Conservation (phyloP, 2,797 vertebrate genomes). For the Periparus ater region DNA sequence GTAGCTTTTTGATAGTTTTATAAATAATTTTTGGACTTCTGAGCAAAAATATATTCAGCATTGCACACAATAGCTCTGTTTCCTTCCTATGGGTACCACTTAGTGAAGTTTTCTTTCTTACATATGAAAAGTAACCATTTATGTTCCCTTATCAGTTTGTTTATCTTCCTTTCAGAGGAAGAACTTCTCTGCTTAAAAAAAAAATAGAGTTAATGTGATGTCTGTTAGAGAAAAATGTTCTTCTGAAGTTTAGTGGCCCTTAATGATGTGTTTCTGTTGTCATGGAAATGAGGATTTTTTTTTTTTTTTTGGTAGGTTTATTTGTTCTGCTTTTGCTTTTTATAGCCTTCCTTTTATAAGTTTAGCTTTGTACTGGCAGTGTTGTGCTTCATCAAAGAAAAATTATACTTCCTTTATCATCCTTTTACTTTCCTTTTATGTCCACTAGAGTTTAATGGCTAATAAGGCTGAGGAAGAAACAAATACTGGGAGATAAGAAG, state of each 20-base stretch:
- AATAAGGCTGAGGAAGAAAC: not conserved
- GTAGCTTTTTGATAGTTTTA: not conserved
- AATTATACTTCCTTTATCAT: slow-evolving; percentile 30
- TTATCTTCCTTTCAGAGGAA: not conserved
- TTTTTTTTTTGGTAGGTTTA: slow-evolving; percentile 65
- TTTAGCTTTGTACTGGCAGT: slow-evolving; percentile 59
- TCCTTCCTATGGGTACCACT: not conserved
- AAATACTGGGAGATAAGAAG: not conserved
- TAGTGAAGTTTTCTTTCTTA: not conserved
- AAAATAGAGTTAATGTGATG: not conserved
- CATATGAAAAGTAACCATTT: not conserved
- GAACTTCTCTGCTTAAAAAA: not conserved
- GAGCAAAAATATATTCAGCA: not conserved
- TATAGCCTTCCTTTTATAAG: slow-evolving; percentile 64
- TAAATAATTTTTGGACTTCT: not conserved
- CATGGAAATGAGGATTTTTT: slow-evolving; percentile 73
- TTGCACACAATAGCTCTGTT: not conserved
- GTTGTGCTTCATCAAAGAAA: slow-evolving; percentile 41
- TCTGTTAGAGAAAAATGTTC: not conserved
- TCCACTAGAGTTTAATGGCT: not conserved
- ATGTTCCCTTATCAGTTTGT: not conserved
- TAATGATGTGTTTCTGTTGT: slow-evolving; percentile 74
- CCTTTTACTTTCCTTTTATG: slow-evolving; percentile 33
- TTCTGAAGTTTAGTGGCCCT: slow-evolving; percentile 57
- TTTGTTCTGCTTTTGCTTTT: slow-evolving; percentile 71